Percentiles rank a stretch among this genome's conserved stretches.
Conservation (phyloP, 2,888 invertebrate species). For the Cataglyphis cursor region DNA sequence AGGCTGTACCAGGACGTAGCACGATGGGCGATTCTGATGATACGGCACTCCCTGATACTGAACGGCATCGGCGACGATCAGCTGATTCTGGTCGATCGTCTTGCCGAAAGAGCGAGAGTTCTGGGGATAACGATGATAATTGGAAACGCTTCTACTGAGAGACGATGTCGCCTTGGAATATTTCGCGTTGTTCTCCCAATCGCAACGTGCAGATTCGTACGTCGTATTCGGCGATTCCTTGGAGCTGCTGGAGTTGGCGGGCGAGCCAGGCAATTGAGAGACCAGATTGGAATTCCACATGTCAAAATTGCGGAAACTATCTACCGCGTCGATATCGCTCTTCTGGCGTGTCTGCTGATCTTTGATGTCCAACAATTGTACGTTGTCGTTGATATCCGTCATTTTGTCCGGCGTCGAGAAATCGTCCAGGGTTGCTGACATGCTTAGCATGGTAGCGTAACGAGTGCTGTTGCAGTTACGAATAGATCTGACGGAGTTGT, state of each 20-base stretch:
- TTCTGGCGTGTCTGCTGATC: background rate
- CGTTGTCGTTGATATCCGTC: constrained; percentile 14
- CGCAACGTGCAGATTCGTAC: too few relatives aligned
- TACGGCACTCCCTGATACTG: background rate
- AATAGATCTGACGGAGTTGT: background rate
- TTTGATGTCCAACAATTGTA: background rate
- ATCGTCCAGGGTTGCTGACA: constrained; percentile 12
- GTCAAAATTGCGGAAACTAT: constrained; percentile 30
- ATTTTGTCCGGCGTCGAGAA: background rate
- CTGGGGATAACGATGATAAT: background rate
- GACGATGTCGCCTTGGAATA: background rate
- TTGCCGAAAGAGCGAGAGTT: background rate
- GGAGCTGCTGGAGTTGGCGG: background rate
- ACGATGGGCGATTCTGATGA: constrained; percentile 15
- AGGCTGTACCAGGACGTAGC: background rate
- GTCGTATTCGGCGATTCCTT: background rate
- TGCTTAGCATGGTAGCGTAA: constrained; percentile 23
- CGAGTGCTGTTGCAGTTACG: background rate
- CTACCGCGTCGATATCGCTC: background rate
- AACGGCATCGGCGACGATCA: background rate
- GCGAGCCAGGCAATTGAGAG: background rate
- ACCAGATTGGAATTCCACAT: constrained; percentile 30
- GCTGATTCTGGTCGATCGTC: background rate
- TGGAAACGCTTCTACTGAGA: background rate
- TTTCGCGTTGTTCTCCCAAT: background rate